Base-by-base conservation (phyloP, 1,140 invertebrate species). In the Achroia grisella region DNA sequence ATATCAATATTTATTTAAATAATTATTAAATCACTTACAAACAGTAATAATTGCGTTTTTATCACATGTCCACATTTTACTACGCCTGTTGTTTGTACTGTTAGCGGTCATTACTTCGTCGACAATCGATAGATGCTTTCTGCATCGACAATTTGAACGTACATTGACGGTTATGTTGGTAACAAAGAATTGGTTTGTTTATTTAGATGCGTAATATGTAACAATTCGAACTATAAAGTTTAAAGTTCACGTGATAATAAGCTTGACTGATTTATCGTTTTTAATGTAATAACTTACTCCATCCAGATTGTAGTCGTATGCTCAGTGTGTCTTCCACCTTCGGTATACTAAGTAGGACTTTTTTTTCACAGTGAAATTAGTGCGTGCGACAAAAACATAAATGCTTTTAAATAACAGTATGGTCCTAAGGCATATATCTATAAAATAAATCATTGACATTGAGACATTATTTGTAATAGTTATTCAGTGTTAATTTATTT, bases 51-150 rank as follows among this genome's bases (percentile, higher is more conserved):
- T 39, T 35, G 48, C 13, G 39, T 17, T 48, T 48, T 39, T 48
- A 47, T 49, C 47, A 32, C 15, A 8, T 31, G 2, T 10, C 2
- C 2, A 31, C 30, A 8, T 31, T 23, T 23, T 23, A 23, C 17
- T 23, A 23, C 17, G 13, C 3, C 34, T 35, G n/a, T 30, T 46
- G 15, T 44, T 56, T 65, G 56, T 62, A 58, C 39, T 52, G 34
- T 35, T 34, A 39, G 56, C 55, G 62, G 62, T 65, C 62, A 62
- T 62, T 65, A 62, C 62, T 56, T 62, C 58, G 50, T 47, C 33
- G 4, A 15, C 12, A 17, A n/a, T 10, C 13, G 10, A n/a, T n/a
- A n/a, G n/a, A n/a, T n/a, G n/a, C n/a, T n/a, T n/a, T n/a, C n/a
- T n/a, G n/a, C n/a, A n/a, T 23, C 6, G 17, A 23, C 6, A 23